Evolutionary conservation across 2,113 vertebrate genomes (phyloP).

Genomic region (Podocnemis expansa): DNA sequence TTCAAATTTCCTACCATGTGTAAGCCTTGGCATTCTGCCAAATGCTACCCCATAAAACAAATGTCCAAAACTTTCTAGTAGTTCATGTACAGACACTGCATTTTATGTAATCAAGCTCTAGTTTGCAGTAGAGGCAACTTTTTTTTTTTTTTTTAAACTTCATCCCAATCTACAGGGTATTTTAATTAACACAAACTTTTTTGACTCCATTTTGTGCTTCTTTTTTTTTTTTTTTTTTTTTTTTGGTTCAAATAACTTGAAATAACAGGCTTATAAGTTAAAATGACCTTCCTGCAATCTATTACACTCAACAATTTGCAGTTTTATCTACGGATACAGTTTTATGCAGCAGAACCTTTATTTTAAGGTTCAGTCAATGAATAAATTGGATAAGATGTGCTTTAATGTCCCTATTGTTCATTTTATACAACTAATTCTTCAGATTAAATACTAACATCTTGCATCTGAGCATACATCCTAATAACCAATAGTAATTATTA

Average conservation of each 20-base stretch:
- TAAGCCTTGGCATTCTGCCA: not conserved
- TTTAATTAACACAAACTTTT: not conserved
- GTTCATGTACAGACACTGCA: not conserved
- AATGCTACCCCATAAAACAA: not conserved
- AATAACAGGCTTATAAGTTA: too few relatives aligned
- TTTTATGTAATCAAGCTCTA: not conserved
- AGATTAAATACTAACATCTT: conserved; percentile 25
- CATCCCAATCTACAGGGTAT: not conserved
- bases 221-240: not conserved
- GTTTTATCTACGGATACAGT: not conserved
- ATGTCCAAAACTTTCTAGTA: not conserved
- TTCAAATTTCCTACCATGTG: not conserved
- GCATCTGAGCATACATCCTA: conserved; percentile 24
- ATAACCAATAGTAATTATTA: conserved; percentile 16
- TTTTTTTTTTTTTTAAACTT: not conserved
- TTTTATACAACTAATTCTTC: conserved; percentile 48
- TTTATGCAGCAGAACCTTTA: not conserved
- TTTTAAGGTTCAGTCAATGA: not conserved
- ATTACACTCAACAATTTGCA: not conserved
- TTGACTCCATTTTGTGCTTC: not conserved
- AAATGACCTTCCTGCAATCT: not conserved
- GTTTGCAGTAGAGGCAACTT: not conserved
- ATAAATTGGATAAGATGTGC: not conserved
- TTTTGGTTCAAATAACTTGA: not conserved
- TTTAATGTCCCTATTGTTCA: not conserved